Conservation (phyloP, 2,797 vertebrate species). For the Hydrolagus colliei region DNA sequence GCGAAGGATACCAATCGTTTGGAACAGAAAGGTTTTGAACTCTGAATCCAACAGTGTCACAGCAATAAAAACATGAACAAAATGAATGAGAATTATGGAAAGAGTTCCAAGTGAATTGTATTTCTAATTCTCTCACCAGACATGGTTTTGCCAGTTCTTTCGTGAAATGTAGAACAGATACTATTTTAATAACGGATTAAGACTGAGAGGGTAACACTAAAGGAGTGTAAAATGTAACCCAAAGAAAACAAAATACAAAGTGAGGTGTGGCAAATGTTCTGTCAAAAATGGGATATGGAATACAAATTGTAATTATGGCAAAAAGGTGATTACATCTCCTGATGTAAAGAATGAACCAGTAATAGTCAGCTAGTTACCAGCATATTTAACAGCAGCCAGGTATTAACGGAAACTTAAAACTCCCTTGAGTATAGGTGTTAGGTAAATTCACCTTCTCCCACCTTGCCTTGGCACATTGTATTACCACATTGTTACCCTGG, state of each 20-base stretch:
- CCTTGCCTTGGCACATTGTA: background rate
- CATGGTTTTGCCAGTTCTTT: background rate
- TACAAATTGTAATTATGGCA: background rate
- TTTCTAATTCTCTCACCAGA: background rate
- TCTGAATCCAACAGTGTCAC: background rate
- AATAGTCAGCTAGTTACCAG: background rate
- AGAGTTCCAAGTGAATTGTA: no score
- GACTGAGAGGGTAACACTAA: background rate
- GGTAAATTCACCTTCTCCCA: background rate
- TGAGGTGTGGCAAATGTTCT: background rate
- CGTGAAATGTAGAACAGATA: background rate
- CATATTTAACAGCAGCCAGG: background rate
- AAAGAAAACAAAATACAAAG: background rate
- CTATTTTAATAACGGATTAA: background rate
- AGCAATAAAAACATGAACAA: background rate
- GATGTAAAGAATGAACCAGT: background rate
- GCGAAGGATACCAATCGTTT: background rate
- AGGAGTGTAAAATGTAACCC: background rate
- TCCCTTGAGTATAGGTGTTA: background rate
- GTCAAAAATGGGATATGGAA: background rate
- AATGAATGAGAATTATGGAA: no score
- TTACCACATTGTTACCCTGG: background rate
- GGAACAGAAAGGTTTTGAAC: background rate
- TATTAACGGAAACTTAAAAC: background rate
- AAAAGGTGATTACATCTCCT: background rate